These are phyloP conservation scores for Lepidothrix coronata DNA, from an alignment of 2,113 vertebrate species.

Conservation along the genomic window DNA sequence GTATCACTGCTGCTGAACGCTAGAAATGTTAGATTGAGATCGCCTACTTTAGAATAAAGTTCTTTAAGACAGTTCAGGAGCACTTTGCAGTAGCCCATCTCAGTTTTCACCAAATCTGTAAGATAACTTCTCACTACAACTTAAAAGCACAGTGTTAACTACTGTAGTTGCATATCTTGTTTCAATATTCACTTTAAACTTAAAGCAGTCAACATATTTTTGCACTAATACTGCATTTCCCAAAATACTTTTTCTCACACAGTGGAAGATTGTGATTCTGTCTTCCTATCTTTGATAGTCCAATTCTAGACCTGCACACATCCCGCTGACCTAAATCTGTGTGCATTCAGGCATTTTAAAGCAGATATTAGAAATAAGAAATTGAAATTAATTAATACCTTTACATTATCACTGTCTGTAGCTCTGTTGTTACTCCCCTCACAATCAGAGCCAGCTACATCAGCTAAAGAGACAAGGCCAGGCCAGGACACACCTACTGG, in stretches of 20 bases:
- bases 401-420: not conserved
- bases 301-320: not conserved
- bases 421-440: not conserved
- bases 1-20: not conserved
- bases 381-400: not conserved
- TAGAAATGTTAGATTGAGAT: not conserved
- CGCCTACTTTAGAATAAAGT: not conserved
- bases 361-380: not conserved
- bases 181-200: not conserved
- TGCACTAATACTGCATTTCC: not conserved
- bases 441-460: not conserved
- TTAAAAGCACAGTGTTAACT: not conserved
- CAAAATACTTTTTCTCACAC: not conserved
- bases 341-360: not conserved
- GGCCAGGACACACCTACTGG: not conserved
- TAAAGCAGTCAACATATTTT: not conserved
- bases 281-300: not conserved
- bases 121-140: not conserved
- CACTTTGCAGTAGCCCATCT: not conserved
- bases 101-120: not conserved
- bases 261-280: not conserved
- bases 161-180: not conserved
- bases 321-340: not conserved
- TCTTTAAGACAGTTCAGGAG: not conserved
- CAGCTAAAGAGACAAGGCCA: not conserved